A percentile compares a stretch with the other conserved stretches of the same genome.
Evolutionary conservation across 92 coral and sea anemone genomes (phyloP).

Genomic region (Paramuricea clavata): DNA sequence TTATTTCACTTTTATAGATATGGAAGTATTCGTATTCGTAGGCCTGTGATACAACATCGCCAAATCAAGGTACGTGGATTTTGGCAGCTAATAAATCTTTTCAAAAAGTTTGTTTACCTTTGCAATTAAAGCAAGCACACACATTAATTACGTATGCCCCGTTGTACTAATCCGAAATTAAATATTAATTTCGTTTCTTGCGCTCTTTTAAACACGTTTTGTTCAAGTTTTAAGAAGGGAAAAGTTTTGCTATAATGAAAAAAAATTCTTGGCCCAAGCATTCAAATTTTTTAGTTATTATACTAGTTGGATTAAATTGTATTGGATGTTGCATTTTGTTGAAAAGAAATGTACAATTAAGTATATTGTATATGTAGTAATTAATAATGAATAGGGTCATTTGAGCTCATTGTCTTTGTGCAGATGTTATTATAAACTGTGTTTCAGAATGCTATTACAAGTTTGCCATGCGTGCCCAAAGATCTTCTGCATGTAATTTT

Average conservation of each 20-base stretch:
- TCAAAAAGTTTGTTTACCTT: neutral
- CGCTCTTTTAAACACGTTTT: neutral
- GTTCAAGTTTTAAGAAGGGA: neutral
- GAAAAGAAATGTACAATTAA: neutral
- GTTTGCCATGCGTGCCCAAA: too few relatives aligned
- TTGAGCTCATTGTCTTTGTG: too few relatives aligned
- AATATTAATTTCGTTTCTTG: neutral
- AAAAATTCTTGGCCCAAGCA: too few relatives aligned
- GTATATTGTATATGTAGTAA: too few relatives aligned
- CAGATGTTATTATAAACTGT: too few relatives aligned
- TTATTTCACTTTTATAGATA: slow-evolving; percentile 4
- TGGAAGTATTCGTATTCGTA: slow-evolving; percentile 28
- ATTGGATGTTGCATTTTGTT: neutral
- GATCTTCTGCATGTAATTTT: too few relatives aligned
- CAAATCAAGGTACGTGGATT: slow-evolving; percentile 4
- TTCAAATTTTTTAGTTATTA: too few relatives aligned
- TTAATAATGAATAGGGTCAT: too few relatives aligned
- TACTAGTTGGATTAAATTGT: too few relatives aligned
- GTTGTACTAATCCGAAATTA: slow-evolving; percentile 3
- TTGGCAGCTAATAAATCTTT: slow-evolving; percentile 1
- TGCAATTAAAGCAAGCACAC: neutral
- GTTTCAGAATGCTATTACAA: too few relatives aligned
- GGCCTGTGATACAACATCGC: slow-evolving; percentile 15
- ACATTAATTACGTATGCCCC: neutral
- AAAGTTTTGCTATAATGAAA: too few relatives aligned